A percentile compares a stretch with the other conserved stretches of the same genome.
phyloP scores from a whole-genome alignment of 2,113 vertebrate species.

The Cyanistes caeruleus region DNA sequence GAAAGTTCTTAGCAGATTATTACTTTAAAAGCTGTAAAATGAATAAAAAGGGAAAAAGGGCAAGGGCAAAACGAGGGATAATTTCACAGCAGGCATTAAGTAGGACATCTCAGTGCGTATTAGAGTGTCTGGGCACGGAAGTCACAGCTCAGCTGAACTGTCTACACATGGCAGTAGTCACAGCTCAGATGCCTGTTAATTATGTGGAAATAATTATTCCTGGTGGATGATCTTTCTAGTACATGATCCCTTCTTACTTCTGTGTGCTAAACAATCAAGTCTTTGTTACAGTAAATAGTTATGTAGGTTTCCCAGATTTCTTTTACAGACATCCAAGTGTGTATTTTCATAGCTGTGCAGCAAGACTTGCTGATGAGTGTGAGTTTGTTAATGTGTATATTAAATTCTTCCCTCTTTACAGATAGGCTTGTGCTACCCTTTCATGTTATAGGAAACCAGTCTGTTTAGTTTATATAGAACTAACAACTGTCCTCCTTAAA shows the following conservation, averaged over 20 bases:
- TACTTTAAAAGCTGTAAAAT: background rate
- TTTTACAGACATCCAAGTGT: background rate
- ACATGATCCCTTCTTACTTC: background rate
- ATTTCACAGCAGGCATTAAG: background rate
- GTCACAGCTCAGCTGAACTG: background rate
- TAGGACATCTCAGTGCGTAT: background rate
- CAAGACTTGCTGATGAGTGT: background rate
- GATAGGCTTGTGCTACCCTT: background rate
- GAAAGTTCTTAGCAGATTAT: background rate
- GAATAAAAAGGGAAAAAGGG: background rate
- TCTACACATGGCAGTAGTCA: background rate
- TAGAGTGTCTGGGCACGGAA: background rate
- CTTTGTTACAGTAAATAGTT: background rate
- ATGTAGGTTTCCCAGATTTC: background rate
- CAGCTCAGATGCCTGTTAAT: background rate
- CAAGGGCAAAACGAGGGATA: background rate
- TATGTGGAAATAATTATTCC: background rate
- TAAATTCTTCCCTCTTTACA: background rate
- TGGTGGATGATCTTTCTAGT: background rate
- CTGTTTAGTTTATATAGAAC: background rate
- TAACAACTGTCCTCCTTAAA: background rate
- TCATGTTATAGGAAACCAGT: background rate
- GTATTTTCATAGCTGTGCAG: background rate
- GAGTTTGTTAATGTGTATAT: background rate
- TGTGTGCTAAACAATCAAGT: background rate